phyloP scores from a whole-genome alignment of 2,113 vertebrate genomes.

The Aldabrachelys gigantea region DNA sequence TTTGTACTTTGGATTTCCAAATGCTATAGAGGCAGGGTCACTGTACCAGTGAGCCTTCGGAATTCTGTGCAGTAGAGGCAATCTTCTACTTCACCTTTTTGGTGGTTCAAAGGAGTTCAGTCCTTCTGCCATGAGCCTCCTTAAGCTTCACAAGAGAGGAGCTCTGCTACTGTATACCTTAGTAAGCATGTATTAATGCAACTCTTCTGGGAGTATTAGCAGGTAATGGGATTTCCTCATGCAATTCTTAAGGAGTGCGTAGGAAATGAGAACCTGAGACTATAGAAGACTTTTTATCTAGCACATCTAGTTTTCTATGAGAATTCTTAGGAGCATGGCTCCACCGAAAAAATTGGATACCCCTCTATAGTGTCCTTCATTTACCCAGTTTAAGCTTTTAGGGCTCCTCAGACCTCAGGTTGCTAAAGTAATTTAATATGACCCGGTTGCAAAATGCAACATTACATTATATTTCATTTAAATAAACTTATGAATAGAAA shows the following conservation, averaged over 20 bases:
- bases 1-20: background rate
- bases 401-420: background rate
- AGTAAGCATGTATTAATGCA: background rate
- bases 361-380: background rate
- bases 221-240: background rate
- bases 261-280: background rate
- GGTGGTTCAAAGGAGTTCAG: background rate
- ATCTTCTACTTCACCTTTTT: background rate
- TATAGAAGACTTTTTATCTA: background rate
- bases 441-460: background rate
- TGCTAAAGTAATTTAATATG: background rate
- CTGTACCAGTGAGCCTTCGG: background rate
- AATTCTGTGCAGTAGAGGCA: background rate
- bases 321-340: background rate
- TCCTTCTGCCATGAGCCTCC: background rate
- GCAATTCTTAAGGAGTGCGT: background rate
- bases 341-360: accelerated
- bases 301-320: background rate
- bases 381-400: background rate
- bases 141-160: accelerated
- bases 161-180: background rate
- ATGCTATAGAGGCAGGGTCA: background rate
- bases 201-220: background rate
- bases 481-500: background rate
- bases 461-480: background rate